Evolutionary conservation across 2,888 invertebrate genomes (phyloP), one percentile per base, ranked within the genome.

Genomic region (Globia sparganii): DNA sequence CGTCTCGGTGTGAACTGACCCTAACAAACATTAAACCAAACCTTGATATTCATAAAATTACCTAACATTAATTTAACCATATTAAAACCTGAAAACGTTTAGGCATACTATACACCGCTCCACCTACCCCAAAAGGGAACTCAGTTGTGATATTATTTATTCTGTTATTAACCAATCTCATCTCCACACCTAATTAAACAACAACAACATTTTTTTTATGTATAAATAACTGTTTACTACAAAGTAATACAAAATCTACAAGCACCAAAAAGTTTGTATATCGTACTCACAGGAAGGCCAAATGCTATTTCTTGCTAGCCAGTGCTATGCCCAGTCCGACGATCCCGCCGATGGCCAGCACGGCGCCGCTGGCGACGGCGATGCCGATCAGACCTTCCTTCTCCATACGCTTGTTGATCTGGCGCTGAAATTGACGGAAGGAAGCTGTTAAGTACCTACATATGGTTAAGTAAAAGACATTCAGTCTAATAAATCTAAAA

Each of bases 381-480:
- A 99, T 98, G 67, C 99, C 99, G 86, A 98, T 97, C 75, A 99
- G 95, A 25, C 99, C 98, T 93, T 99, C 99, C 96, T 98, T 98
- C 92, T 98, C 98, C 98, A 99, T 98, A 92, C 98, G 98, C 92
- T 98, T 98, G 94, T 98, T 98, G 77, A 99, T 98, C 84, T 98
- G 97, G 84, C 97, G 97, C 97, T 99, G 97, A 83, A 99, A 97
- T 46, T n/a, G 1, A 18, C 0, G 0, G 9, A 28, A 18, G 11
- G 1, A 0, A 25, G 9, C 11, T 28, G 25, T 62, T 43, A 15
- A 68, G 61, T 62, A 31, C 34, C 34, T 13, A 40, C 34, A 46
- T 13, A 40, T 11, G 11, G 6, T 67, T n/a, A 4, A 56, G 28
- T 56, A 8, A 28, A 15, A 34, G 21, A 59, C n/a, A n/a, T 11